These are phyloP conservation scores for Helogale parvula DNA, from an alignment of 2,113 vertebrate genomes.

Conservation along the genomic window DNA sequence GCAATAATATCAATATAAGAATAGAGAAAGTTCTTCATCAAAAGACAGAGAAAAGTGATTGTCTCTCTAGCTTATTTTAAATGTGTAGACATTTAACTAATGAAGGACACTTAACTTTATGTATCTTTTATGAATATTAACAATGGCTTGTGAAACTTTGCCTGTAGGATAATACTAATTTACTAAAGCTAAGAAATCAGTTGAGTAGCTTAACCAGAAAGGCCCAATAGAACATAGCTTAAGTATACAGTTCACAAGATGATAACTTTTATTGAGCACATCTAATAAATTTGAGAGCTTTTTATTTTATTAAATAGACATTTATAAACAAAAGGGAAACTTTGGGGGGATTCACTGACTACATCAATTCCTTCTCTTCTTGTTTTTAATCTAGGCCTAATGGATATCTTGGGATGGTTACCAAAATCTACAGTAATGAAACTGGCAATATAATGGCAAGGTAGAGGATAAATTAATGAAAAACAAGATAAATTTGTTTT, in stretches of 20 bases:
- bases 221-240: background rate
- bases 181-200: background rate
- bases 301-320: background rate
- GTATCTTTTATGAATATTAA: background rate
- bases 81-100: background rate
- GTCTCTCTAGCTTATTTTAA: background rate
- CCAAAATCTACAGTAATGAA: background rate
- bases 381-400: background rate
- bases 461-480: slow-evolving; percentile 9
- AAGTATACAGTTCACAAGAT: background rate
- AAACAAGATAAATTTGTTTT: background rate
- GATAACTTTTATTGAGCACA: background rate
- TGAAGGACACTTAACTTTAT: background rate
- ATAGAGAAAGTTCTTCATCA: background rate
- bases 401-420: background rate
- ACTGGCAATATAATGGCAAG: background rate
- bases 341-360: background rate
- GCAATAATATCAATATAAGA: background rate
- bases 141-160: background rate
- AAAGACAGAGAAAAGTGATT: background rate
- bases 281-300: background rate
- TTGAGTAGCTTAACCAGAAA: background rate
- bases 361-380: background rate
- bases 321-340: background rate
- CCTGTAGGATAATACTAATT: background rate